phyloP scores from a whole-genome alignment of 2,888 invertebrate species.

The Apotomis turbidana region DNA sequence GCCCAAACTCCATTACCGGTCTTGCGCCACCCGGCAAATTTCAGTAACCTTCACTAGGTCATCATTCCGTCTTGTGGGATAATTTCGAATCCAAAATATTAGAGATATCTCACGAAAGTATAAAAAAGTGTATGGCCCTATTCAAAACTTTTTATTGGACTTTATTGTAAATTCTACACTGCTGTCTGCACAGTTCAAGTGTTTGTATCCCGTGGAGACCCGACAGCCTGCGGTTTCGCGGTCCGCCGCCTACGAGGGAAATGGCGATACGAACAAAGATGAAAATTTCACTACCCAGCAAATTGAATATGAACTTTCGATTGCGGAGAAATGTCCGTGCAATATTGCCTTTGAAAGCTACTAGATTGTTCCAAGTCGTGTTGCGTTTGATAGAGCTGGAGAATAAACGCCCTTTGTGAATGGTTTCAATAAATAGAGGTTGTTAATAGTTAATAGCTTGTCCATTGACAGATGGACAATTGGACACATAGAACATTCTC shows the following conservation, averaged over 20 bases:
- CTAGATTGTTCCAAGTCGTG: conserved; percentile 33
- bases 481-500: too few species aligned
- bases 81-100: too few species aligned
- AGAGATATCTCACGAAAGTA: too few species aligned
- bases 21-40: too few species aligned
- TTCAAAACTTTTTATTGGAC: neutral
- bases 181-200: conserved; percentile 10
- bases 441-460: neutral
- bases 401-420: conserved; percentile 6
- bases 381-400: conserved; percentile 18
- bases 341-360: conserved; percentile 46
- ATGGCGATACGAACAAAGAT: conserved; percentile 51
- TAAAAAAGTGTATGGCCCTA: neutral
- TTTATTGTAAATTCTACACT: neutral
- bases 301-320: conserved; percentile 72
- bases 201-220: conserved; percentile 42
- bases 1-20: too few species aligned
- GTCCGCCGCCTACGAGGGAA: conserved; percentile 52
- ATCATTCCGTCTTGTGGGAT: too few species aligned
- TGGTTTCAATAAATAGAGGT: conserved; percentile 10
- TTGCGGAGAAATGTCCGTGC: conserved; percentile 58
- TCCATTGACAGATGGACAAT: too few species aligned
- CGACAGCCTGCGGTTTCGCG: conserved; percentile 62
- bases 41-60: too few species aligned
- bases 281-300: conserved; percentile 61